A percentile compares a stretch with the other conserved stretches of the same genome.
phyloP scores from a whole-genome alignment of 2,113 vertebrate genomes.

The Paraplagusia blochii region DNA sequence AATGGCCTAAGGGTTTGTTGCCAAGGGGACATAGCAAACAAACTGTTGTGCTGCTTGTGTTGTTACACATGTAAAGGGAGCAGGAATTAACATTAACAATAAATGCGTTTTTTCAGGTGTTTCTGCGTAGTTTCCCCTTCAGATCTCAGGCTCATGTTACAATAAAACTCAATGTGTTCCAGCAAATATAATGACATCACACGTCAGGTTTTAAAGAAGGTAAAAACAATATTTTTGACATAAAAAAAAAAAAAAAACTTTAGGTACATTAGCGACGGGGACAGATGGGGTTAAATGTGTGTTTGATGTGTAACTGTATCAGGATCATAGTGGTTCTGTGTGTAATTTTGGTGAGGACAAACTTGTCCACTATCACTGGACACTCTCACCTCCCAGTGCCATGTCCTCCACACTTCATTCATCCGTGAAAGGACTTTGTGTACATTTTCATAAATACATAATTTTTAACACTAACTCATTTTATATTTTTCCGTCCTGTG shows the following conservation, averaged over 20 bases:
- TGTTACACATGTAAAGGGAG: conserved; percentile 74
- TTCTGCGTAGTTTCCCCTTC: conserved; percentile 35
- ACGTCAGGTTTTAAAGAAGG: neutral
- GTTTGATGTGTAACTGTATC: conserved; percentile 16
- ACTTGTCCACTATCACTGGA: conserved; percentile 52
- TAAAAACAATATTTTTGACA: neutral
- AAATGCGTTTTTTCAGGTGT: conserved; percentile 57
- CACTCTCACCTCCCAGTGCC: conserved; percentile 21
- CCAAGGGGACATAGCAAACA: conserved; percentile 83
- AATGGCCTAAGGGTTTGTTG: conserved; percentile 81
- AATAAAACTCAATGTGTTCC: neutral
- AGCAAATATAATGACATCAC: neutral
- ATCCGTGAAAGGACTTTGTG: conserved; percentile 1
- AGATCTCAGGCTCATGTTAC: neutral
- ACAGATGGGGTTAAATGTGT: conserved; percentile 7
- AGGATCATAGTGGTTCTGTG: conserved; percentile 19
- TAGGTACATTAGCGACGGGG: neutral
- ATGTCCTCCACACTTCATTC: conserved; percentile 21
- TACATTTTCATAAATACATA: conserved; percentile 31
- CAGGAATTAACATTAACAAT: conserved; percentile 42
- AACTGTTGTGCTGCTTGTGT: conserved; percentile 75
- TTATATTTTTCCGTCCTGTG: conserved; percentile 24
- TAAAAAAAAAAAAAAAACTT: neutral
- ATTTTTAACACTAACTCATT: conserved; percentile 12
- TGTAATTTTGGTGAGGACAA: conserved; percentile 40